Evolutionary conservation across 2,888 invertebrate species (phyloP), one percentile per base, ranked within the genome.

Genomic region (Epinotia bilunana): DNA sequence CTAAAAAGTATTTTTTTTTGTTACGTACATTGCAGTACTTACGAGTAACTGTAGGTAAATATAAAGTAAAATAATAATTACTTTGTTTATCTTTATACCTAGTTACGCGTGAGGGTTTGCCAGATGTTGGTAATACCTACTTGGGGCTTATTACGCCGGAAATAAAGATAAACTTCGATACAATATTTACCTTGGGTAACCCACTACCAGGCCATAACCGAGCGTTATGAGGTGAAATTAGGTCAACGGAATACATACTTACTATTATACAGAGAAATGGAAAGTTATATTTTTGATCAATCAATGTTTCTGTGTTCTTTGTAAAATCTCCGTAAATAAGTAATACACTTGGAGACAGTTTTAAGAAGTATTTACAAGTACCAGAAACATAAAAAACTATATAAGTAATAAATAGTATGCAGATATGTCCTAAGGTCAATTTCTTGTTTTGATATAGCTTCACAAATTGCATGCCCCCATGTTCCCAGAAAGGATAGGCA

Each of bases 271-370:
- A 6, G 13, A 5, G n/a, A 60, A 43, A 46, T 23, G 46, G 64
- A 46, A 43, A 28, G 6, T 20, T 68, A 46, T 69, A 69, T 60
- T 69, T 60, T 60, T 46, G n/a, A 58, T 28, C 23, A 28, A 60
- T 69, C 46, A 69, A 69, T 69, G 46, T 69, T 53, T 39, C 43
- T 58, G 43, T 46, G 11, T 16, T 16, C n/a, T 28, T 12, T 43
- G 11, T 43, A 28, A 61, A 57, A 39, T 53, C 33, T 12, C 18
- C 0, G 12, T 12, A 65, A 18, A 64, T 49, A 46, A 53, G 53
- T n/a, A 7, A 53, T 9, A 16, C 13, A 63, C 23, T 23, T 58
- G 58, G 20, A 23, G 20, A 23, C 61, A 33, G 4, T 13, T 28
- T 16, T 60, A 33, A 61, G 16, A n/a, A 16, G 60, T 28, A 61